Percentiles rank a stretch among this genome's conserved stretches.
Conservation (phyloP, 2,113 vertebrate genomes). For the Chloropsis hardwickii region DNA sequence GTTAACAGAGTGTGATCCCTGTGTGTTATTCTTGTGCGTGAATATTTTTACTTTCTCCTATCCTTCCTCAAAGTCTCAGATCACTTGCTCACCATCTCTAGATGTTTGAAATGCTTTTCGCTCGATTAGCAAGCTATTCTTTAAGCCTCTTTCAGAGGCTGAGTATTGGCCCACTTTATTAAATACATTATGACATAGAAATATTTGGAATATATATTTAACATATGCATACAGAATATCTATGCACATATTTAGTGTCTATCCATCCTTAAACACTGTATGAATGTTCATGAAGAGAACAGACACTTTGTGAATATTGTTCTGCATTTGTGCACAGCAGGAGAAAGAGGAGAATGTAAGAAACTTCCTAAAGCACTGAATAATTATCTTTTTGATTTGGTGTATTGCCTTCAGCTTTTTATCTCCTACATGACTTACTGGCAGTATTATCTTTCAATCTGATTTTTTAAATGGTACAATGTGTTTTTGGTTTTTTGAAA, state of each 20-base stretch:
- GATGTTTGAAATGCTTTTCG: background rate
- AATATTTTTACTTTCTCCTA: background rate
- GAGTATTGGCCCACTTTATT: background rate
- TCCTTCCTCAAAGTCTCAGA: background rate
- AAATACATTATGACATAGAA: background rate
- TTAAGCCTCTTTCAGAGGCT: background rate
- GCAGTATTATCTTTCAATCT: conserved; percentile 40
- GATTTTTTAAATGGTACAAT: conserved; percentile 38
- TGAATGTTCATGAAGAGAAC: background rate
- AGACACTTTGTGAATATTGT: background rate
- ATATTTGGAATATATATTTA: background rate
- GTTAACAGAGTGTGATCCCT: background rate
- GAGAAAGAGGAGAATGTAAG: background rate
- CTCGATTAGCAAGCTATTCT: background rate
- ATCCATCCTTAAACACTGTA: background rate
- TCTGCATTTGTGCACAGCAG: background rate
- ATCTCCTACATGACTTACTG: conserved; percentile 13
- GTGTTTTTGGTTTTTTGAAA: background rate
- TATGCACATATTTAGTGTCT: background rate
- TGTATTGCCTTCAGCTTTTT: conserved; percentile 8
- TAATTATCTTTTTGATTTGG: conserved; percentile 18
- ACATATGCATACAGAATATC: background rate
- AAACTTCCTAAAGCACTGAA: background rate
- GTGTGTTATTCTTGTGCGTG: background rate
- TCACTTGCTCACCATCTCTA: background rate